Percentiles rank a stretch among this genome's conserved stretches.
Evolutionary conservation across 1,140 invertebrate genomes (phyloP).

Genomic region (Caenorhabditis brenneri): DNA sequence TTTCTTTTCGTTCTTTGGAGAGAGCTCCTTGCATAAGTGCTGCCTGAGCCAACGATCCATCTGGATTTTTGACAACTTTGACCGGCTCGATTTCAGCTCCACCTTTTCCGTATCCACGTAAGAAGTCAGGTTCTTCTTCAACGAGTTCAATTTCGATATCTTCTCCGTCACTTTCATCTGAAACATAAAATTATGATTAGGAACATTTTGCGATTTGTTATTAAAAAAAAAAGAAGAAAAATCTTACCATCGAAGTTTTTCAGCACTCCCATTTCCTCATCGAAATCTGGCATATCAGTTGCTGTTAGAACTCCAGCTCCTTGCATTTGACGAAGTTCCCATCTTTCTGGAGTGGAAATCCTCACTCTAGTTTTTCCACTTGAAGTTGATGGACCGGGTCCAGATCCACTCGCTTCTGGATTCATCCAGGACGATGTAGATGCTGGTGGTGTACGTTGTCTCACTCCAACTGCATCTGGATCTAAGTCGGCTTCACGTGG

Average conservation of each 20-base stretch:
- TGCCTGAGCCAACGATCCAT: slow-evolving; percentile 93
- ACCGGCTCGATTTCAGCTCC: slow-evolving; percentile 88
- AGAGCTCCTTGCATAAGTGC: slow-evolving; percentile 99
- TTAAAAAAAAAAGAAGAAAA: too few species aligned
- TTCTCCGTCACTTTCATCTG: slow-evolving; percentile 81
- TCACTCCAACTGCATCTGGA: slow-evolving; percentile 60
- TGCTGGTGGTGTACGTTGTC: slow-evolving; percentile 81
- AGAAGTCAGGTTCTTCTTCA: slow-evolving; percentile 95
- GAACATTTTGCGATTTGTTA: too few species aligned
- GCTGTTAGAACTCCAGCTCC: slow-evolving; percentile 72
- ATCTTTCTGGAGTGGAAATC: slow-evolving; percentile 90
- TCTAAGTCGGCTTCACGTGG: slow-evolving; percentile 75
- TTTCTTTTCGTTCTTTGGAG: slow-evolving; percentile 86
- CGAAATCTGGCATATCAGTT: slow-evolving; percentile 74
- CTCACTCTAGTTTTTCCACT: slow-evolving; percentile 75
- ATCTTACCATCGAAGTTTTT: slow-evolving; percentile 72
- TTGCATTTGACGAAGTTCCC: slow-evolving; percentile 76
- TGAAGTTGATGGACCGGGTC: slow-evolving; percentile 5
- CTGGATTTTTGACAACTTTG: slow-evolving; percentile 98
- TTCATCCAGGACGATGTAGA: slow-evolving; percentile 61
- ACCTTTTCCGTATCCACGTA: slow-evolving; percentile 77
- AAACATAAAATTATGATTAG: too few species aligned
- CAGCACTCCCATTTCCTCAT: slow-evolving; percentile 74
- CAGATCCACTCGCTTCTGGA: slow-evolving; percentile 51
- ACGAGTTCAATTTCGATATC: slow-evolving; percentile 99